Evolutionary conservation across 2,888 invertebrate genomes (phyloP).

Genomic region (Archaeoteleia sp.): DNA sequence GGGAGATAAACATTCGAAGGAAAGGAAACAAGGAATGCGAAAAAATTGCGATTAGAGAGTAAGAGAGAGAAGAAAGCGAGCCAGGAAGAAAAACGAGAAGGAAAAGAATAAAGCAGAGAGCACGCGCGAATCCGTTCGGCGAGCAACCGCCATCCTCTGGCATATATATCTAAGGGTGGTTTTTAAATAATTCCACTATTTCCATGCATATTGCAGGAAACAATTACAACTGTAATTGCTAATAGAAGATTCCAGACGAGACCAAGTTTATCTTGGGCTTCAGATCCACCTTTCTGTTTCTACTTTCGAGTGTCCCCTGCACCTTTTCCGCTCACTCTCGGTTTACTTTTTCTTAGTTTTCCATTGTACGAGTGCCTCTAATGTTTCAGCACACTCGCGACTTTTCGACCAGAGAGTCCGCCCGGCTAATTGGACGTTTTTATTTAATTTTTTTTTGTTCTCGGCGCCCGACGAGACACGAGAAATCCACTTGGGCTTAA

Average conservation of each 20-base stretch:
- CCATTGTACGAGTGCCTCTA: constrained; percentile 36
- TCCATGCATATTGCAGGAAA: constrained; percentile 75
- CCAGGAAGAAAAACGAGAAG: constrained; percentile 17
- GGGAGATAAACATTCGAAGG: constrained; percentile 50
- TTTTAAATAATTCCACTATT: constrained; percentile 75
- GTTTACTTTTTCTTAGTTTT: constrained; percentile 45
- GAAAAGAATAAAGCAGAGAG: constrained; percentile 51
- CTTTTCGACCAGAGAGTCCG: constrained; percentile 38
- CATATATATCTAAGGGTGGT: constrained; percentile 67
- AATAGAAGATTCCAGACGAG: constrained; percentile 75
- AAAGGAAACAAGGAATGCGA: constrained; percentile 47
- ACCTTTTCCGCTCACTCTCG: constrained; percentile 38
- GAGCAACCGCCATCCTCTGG: constrained; percentile 15
- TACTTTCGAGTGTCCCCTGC: constrained; percentile 49
- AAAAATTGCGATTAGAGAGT: constrained; percentile 30
- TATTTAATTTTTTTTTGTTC: constrained; percentile 35
- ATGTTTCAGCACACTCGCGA: constrained; percentile 48
- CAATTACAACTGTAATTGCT: constrained; percentile 75
- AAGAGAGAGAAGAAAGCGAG: constrained; percentile 3
- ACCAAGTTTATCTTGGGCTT: constrained; percentile 72
- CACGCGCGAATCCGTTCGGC: constrained; percentile 47
- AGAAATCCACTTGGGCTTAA: constrained; percentile 53
- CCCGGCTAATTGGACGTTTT: constrained; percentile 42
- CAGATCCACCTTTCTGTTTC: constrained; percentile 60
- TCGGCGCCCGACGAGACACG: constrained; percentile 32